Conservation (phyloP, 2,113 vertebrate genomes). For the Rhinoderma darwinii region DNA sequence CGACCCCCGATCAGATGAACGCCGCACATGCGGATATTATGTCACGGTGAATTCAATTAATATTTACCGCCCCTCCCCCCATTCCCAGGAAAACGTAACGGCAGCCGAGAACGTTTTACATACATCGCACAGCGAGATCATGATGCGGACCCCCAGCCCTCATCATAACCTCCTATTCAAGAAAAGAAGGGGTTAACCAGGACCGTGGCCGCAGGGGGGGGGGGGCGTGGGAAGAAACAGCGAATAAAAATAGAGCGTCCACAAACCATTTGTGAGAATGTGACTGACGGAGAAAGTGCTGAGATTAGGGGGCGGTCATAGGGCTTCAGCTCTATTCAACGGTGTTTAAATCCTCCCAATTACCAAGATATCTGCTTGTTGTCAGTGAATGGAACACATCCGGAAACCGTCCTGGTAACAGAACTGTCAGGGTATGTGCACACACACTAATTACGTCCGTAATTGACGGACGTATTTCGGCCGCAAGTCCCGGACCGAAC, state of each 20-base stretch:
- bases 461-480: too few relatives aligned
- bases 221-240: constrained; percentile 35
- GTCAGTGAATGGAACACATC: not conserved
- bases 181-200: not conserved
- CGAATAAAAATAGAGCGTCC: constrained; percentile 46
- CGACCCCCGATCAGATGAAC: too few relatives aligned
- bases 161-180: not conserved
- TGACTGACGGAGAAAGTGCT: not conserved
- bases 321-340: too few relatives aligned
- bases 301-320: not conserved
- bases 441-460: too few relatives aligned
- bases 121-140: not conserved
- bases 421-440: too few relatives aligned
- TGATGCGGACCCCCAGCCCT: not conserved
- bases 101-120: not conserved
- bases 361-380: not conserved
- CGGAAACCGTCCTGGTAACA: too few relatives aligned
- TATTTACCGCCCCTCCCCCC: too few relatives aligned
- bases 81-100: too few relatives aligned
- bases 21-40: too few relatives aligned
- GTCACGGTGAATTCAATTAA: too few relatives aligned
- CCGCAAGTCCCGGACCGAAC: too few relatives aligned
- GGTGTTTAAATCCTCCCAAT: too few relatives aligned
- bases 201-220: not conserved
- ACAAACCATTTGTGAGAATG: constrained; percentile 25